phyloP scores from a whole-genome alignment of 2,888 invertebrate genomes.

The Sialis fuliginosa region DNA sequence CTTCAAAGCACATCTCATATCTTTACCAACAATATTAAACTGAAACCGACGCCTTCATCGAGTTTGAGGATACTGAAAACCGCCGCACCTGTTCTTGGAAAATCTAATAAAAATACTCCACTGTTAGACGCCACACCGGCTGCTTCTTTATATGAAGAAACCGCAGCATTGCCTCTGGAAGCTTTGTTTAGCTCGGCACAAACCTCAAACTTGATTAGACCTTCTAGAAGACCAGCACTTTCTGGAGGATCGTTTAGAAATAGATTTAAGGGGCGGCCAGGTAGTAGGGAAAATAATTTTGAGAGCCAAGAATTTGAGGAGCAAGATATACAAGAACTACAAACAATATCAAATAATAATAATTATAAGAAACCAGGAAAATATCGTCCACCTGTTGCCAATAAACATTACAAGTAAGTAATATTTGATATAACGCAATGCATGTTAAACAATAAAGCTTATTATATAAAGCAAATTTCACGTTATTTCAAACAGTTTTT shows the following conservation, averaged over 20 bases:
- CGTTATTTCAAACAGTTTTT: no score
- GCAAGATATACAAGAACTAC: slow-evolving; percentile 16
- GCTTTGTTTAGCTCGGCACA: slow-evolving; percentile 30
- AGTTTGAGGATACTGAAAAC: slow-evolving; percentile 58
- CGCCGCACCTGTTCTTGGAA: slow-evolving; percentile 42
- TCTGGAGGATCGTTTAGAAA: slow-evolving; percentile 36
- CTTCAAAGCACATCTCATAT: slow-evolving; percentile 65
- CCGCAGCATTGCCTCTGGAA: slow-evolving; percentile 31
- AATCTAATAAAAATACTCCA: slow-evolving; percentile 27
- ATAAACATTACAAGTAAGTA: slow-evolving; percentile 2
- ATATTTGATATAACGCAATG: no score
- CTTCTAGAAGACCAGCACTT: slow-evolving; percentile 32
- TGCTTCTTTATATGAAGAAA: slow-evolving; percentile 37
- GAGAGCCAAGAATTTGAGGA: slow-evolving; percentile 17
- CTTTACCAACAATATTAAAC: slow-evolving; percentile 30
- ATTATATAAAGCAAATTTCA: no score
- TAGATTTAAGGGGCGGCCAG: slow-evolving; percentile 25
- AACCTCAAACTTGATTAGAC: slow-evolving; percentile 27
- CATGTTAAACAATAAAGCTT: no score
- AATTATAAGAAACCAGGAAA: slow-evolving; percentile 18
- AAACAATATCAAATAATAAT: slow-evolving; percentile 7
- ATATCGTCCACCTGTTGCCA: slow-evolving; percentile 9
- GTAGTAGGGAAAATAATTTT: neutral
- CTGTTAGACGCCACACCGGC: slow-evolving; percentile 47
- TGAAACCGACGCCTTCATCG: slow-evolving; percentile 47